Conservation (phyloP, 2,113 vertebrate species). For the Bubalus kerabau region DNA sequence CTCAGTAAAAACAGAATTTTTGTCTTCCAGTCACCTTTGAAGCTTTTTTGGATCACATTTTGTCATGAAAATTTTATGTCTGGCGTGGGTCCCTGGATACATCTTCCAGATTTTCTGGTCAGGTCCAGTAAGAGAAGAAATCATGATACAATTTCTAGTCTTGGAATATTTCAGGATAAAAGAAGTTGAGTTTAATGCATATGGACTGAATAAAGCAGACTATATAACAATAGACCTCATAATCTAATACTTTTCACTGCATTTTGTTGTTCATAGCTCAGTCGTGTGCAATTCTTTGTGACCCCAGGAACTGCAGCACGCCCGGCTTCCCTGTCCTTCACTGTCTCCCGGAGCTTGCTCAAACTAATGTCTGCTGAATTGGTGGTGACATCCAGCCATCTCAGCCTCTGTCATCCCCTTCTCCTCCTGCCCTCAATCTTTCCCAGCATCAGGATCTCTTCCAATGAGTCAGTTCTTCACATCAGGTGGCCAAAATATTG, state of each 20-base stretch:
- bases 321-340: not conserved
- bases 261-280: not conserved
- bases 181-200: conserved; percentile 67
- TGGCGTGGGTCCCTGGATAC: conserved; percentile 77
- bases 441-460: not conserved
- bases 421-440: not conserved
- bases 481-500: not conserved
- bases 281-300: not conserved
- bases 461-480: not conserved
- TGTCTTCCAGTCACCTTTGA: conserved; percentile 62
- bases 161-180: conserved; percentile 70
- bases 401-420: not conserved
- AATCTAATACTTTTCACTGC: not conserved
- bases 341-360: not conserved
- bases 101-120: conserved; percentile 69
- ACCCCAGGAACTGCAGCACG: not conserved
- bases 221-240: not conserved
- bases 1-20: conserved; percentile 37
- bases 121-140: conserved; percentile 64
- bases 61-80: conserved; percentile 67
- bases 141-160: conserved; percentile 54
- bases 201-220: not conserved
- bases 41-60: conserved; percentile 66
- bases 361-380: not conserved
- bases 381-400: not conserved